A percentile compares a stretch with the other conserved stretches of the same genome.
Evolutionary conservation across 2,888 invertebrate species (phyloP).

Genomic region (Pterobdella sp.): DNA sequence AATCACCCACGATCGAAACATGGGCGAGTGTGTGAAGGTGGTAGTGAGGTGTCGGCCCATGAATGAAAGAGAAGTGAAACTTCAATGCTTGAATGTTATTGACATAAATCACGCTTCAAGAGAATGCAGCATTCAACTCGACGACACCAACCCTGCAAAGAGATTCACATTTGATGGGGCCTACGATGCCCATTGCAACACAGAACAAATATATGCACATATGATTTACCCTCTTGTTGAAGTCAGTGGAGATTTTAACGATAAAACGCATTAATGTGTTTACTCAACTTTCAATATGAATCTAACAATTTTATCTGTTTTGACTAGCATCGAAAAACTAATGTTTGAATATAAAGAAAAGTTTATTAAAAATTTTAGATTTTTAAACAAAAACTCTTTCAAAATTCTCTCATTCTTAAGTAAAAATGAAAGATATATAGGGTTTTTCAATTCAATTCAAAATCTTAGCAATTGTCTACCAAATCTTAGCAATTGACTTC

Average conservation of each 20-base stretch:
- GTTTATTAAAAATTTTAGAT: no score
- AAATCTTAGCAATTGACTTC: no score
- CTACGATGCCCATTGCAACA: conserved; percentile 67
- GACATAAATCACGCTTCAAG: conserved; percentile 57
- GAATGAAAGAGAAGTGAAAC: conserved; percentile 65
- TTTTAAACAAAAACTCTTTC: no score
- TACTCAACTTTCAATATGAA: background rate
- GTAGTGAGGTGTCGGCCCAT: conserved; percentile 78
- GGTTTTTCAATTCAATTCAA: no score
- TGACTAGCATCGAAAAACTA: no score
- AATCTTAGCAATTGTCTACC: no score
- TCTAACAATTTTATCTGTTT: no score
- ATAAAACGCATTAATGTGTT: background rate
- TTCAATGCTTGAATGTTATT: conserved; percentile 60
- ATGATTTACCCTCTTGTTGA: conserved; percentile 74
- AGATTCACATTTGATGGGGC: conserved; percentile 70
- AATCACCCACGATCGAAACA: no score
- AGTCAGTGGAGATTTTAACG: conserved; percentile 51
- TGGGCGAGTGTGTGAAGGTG: conserved; percentile 66
- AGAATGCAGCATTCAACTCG: conserved; percentile 55
- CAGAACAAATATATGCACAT: conserved; percentile 77
- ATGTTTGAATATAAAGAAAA: no score
- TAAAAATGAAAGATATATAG: no score
- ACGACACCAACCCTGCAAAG: conserved; percentile 29
- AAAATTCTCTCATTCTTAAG: background rate